These are phyloP conservation scores for Colostygia pectinataria DNA, from an alignment of 2,888 invertebrate species.

Conservation along the genomic window DNA sequence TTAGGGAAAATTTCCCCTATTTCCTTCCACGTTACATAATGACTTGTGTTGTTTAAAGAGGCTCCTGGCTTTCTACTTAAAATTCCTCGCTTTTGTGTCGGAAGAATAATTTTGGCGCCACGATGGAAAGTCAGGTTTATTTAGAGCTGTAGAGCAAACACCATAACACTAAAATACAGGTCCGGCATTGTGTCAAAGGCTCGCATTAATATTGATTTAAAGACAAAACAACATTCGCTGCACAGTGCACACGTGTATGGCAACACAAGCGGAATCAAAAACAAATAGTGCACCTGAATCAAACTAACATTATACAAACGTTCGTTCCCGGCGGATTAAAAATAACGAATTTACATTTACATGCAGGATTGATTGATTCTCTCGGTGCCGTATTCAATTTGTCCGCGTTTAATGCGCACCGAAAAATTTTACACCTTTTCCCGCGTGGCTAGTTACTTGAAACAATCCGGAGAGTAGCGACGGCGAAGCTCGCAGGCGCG, in stretches of 20 bases:
- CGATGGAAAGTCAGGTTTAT: conserved; percentile 12
- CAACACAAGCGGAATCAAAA: conserved; percentile 24
- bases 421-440: conserved; percentile 38
- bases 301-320: conserved; percentile 31
- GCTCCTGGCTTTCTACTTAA: conserved; percentile 31
- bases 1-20: conserved; percentile 52
- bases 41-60: conserved; percentile 48
- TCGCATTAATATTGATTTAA: conserved; percentile 26
- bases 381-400: conserved; percentile 35
- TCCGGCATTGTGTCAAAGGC: conserved; percentile 21
- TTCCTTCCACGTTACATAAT: conserved; percentile 43
- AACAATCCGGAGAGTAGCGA: conserved; percentile 46
- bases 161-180: conserved; percentile 19
- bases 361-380: conserved; percentile 27
- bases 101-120: conserved; percentile 16
- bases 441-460: conserved; percentile 48
- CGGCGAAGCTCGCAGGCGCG: conserved; percentile 46
- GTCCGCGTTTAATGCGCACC: conserved; percentile 33
- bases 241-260: conserved; percentile 15
- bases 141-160: conserved; percentile 10
- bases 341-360: conserved; percentile 24
- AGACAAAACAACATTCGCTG: conserved; percentile 20
- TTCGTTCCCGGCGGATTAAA: conserved; percentile 19
- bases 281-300: conserved; percentile 23
- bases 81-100: conserved; percentile 18